Evolutionary conservation across 2,797 vertebrate species (phyloP), one percentile per base, ranked within the genome.

Genomic region (Acropternis orthonyx): DNA sequence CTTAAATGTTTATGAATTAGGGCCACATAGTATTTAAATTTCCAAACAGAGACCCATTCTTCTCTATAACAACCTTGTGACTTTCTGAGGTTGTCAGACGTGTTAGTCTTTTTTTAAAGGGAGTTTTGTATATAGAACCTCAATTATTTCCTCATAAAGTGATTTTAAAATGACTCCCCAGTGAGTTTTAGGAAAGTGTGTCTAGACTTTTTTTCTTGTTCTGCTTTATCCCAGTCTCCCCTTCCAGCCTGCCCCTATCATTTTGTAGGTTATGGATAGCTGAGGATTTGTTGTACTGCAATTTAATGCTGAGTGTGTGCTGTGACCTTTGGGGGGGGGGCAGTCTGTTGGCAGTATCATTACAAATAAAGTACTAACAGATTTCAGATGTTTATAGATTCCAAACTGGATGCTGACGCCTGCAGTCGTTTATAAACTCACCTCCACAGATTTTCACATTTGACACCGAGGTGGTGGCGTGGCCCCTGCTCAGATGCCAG

Each of bases 81-180:
- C 94, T 97, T 95, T 93, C 92, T 96, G 63, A 94, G 62, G 80
- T 90, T 95, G 89, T 95, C 91, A 93, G 92, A 94, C 7, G 34
- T 85, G 92, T 96, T 96, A 85, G 84, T 88, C 54, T 90, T 92
- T 97, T 92, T 96, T 96, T 84, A 92, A 96, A 96, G 83, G 58
- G 84, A 80, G 67, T 92, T 96, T 97, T 98, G 96, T 98, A 83
- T 97, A 95, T 94, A 95, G 96, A 96, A 96, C 96, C 96, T 96
- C 95, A 97, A 97, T 98, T 98, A 98, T 97, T 97, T 98, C 97
- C 97, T 97, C 95, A 88, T 98, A 97, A 98, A 98, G 95, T 96
- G 91, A 96, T 97, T 97, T 97, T 96, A 88, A 97, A 98, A 98
- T 67, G 63, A 97, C 97, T 98, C 98, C 97, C 98, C 93, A 51